Conservation (phyloP, 2,888 invertebrate species). For the Itoplectis maculator region DNA sequence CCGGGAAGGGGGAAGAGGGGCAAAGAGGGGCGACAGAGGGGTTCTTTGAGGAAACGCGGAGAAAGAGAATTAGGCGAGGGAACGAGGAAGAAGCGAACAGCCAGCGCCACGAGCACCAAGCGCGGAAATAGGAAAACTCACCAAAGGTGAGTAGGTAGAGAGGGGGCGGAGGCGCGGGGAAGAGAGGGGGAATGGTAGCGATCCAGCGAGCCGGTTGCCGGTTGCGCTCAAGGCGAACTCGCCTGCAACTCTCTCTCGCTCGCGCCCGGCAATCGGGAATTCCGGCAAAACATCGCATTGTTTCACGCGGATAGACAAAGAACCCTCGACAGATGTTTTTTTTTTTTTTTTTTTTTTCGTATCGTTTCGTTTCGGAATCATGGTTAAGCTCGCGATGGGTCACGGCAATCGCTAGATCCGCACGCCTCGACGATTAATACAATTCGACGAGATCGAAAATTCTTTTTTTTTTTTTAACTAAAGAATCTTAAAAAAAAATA, state of each 20-base stretch:
- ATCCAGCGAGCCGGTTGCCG: constrained; percentile 5
- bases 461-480: neutral
- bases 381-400: neutral
- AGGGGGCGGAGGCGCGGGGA: no score
- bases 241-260: constrained; percentile 42
- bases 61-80: constrained; percentile 37
- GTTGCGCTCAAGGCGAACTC: constrained; percentile 31
- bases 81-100: constrained; percentile 32
- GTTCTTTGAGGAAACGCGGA: constrained; percentile 3
- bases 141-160: no score
- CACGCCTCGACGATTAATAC: no score
- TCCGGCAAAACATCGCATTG: constrained; percentile 46
- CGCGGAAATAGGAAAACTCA: neutral
- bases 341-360: neutral
- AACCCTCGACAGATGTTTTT: constrained; percentile 23
- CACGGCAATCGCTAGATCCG: neutral
- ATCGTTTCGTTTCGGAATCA: neutral
- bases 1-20: constrained; percentile 29
- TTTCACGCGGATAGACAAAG: constrained; percentile 49
- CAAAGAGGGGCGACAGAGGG: neutral
- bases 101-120: neutral
- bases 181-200: constrained; percentile 13
- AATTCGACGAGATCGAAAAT: no score
- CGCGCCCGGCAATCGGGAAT: neutral
- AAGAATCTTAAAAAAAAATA: neutral